Evolutionary conservation across 2,113 vertebrate genomes (phyloP).

Genomic region (Condylura cristata): DNA sequence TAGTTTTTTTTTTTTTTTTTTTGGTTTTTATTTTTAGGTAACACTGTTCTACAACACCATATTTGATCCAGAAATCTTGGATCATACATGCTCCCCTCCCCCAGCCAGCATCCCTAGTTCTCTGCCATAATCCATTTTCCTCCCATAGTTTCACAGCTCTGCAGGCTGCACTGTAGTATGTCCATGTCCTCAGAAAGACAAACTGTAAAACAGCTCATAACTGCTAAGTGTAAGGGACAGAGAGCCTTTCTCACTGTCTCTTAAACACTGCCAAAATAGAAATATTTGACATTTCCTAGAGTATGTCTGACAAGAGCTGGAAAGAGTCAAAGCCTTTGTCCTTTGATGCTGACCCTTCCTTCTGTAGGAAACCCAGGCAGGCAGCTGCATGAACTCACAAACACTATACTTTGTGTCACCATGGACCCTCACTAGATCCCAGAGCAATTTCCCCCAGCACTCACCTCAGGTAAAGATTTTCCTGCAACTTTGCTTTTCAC

Average conservation of each 20-base stretch:
- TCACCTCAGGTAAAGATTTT: not conserved
- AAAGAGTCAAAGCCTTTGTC: not conserved
- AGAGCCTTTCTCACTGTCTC: not conserved
- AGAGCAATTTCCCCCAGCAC: too few relatives aligned
- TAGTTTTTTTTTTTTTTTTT: not conserved
- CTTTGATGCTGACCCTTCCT: not conserved
- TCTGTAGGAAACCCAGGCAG: not conserved
- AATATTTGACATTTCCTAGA: not conserved
- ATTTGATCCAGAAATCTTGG: too few relatives aligned
- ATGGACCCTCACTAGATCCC: not conserved
- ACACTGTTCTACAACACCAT: too few relatives aligned
- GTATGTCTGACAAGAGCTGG: not conserved
- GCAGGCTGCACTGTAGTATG: fast-evolving
- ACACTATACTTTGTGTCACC: not conserved
- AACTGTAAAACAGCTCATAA: not conserved
- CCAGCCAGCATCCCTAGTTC: too few relatives aligned
- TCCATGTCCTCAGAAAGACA: not conserved
- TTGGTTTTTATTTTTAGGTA: too few relatives aligned
- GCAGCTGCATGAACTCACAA: not conserved
- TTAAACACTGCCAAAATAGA: not conserved
- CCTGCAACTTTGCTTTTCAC: not conserved
- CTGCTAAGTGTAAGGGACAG: not conserved
- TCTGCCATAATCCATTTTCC: too few relatives aligned
- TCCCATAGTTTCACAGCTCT: not conserved
- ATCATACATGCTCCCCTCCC: too few relatives aligned